Evolutionary conservation across 2,797 vertebrate species (phyloP).

Genomic region (Micromesistius poutassou): DNA sequence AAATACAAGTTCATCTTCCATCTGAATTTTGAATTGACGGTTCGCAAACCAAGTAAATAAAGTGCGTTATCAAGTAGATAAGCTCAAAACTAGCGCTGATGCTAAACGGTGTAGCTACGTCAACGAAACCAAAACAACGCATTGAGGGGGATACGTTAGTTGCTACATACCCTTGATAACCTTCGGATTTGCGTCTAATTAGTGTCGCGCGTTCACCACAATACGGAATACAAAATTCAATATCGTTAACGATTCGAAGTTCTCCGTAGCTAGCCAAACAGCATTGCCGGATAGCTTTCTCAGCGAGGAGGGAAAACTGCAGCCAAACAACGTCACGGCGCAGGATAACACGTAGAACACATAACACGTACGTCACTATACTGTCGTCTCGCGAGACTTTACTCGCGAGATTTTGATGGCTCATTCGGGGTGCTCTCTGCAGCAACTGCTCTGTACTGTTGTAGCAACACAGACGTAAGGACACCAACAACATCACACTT

Average conservation of each 20-base stretch:
- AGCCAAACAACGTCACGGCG: not conserved
- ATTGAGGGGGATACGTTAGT: not conserved
- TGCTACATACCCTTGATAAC: not conserved
- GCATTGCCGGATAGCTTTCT: slow-evolving; percentile 32
- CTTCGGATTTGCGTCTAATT: slow-evolving; percentile 17
- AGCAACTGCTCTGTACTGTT: not conserved
- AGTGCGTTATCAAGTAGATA: slow-evolving; percentile 29
- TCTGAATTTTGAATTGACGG: fast-evolving
- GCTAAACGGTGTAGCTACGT: slow-evolving; percentile 29
- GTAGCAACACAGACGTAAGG: too few species aligned
- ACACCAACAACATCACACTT: too few species aligned
- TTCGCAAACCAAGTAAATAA: not conserved
- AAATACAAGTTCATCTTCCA: fast-evolving
- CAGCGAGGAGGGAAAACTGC: slow-evolving; percentile 63
- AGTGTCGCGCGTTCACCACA: not conserved
- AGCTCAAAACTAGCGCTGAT: slow-evolving; percentile 32
- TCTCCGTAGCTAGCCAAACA: slow-evolving; percentile 15
- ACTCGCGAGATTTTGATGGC: not conserved
- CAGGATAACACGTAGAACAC: not conserved
- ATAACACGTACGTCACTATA: not conserved
- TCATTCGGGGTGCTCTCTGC: not conserved
- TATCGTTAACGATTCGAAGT: not conserved
- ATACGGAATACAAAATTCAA: not conserved
- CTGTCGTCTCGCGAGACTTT: not conserved
- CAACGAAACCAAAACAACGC: slow-evolving; percentile 35